These are phyloP conservation scores for Vombatus ursinus DNA, from an alignment of 2,113 vertebrate species.

Conservation along the genomic window DNA sequence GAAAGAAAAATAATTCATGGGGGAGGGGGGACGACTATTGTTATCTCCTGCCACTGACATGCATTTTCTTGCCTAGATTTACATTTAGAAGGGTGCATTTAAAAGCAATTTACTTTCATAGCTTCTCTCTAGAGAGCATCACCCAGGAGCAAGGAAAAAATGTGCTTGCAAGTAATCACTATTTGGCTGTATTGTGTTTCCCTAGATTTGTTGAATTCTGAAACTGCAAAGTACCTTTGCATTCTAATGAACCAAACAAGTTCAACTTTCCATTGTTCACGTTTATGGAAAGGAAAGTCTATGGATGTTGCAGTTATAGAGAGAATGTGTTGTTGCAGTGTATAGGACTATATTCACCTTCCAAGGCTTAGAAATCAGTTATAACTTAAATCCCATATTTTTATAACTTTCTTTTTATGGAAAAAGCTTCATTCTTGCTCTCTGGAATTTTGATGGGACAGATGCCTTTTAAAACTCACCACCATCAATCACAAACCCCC, in stretches of 20 bases:
- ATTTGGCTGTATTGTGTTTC: background rate
- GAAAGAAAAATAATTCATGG: slow-evolving; percentile 45
- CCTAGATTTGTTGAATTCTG: background rate
- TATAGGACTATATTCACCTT: background rate
- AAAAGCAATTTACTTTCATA: slow-evolving; percentile 38
- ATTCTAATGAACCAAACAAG: slow-evolving; percentile 43
- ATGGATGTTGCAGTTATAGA: background rate
- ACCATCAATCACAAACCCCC: background rate
- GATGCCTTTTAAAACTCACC: background rate
- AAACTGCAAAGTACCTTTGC: slow-evolving; percentile 13
- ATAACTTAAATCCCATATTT: background rate
- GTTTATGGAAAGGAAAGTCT: background rate
- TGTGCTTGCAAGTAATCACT: slow-evolving; percentile 46
- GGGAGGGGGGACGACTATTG: background rate
- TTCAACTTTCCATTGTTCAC: background rate
- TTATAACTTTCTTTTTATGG: background rate
- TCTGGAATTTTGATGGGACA: background rate
- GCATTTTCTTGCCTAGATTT: slow-evolving; percentile 53
- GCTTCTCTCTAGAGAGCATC: slow-evolving; percentile 33
- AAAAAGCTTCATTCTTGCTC: background rate
- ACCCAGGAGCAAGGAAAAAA: slow-evolving; percentile 36
- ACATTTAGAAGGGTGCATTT: slow-evolving; percentile 50
- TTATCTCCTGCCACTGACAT: slow-evolving; percentile 48
- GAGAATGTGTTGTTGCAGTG: background rate
- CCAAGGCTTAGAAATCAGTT: slow-evolving; percentile 16